Base-by-base conservation (phyloP, 2,113 vertebrate species). In the Elephas maximus region DNA sequence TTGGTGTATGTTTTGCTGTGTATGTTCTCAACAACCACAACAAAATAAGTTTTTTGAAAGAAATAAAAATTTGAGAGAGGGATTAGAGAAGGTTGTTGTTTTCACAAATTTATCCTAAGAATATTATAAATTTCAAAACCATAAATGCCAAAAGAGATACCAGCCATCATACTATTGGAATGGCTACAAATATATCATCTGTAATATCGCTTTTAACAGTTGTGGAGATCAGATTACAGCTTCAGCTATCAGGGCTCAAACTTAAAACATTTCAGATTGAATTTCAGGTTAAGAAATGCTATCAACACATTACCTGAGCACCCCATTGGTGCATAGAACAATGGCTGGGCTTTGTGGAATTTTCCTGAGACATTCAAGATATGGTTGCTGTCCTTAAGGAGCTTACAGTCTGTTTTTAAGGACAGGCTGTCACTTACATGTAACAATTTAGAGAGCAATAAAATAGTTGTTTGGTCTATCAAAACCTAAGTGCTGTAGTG, bases 181-280 rank as follows among this genome's bases (percentile, higher is more conserved):
- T 94, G 76, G 94, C 78, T 96, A 88, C 60, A 95, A 94, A 96
- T 84, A 92, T 91, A 88, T 90, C 44, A 86, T 79, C 51, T 78
- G 8, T 88, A 73, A 88, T 92, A 92, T 24, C 37, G 95, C 76
- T 90, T 73, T 95, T 76, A 97, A 90, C 62, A 96, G 60, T 92
- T 93, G n/a, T 76, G 4, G 41, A 57, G 95, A 74, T 96, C 80
- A 83, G 0, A 84, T 96, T 95, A 93, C 86, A 96, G 33, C 77
- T 90, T 24, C 44, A 93, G 41, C 44, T 95, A 67, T 88, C n/a
- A 94, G 60, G 41, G 30, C 23, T 94, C 62, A 93, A 83, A 88
- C 37, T 95, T 88, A 93, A 41, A 94, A 91, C 23, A 89, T 81
- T 94, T 88, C 88, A 95, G 26, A 94, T 14, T 95, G 41, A 95